Percentiles rank a stretch among this genome's conserved stretches.
These are phyloP conservation scores for Hyperopisus bebe DNA, from an alignment of 2,113 vertebrate species.

Conservation along the genomic window DNA sequence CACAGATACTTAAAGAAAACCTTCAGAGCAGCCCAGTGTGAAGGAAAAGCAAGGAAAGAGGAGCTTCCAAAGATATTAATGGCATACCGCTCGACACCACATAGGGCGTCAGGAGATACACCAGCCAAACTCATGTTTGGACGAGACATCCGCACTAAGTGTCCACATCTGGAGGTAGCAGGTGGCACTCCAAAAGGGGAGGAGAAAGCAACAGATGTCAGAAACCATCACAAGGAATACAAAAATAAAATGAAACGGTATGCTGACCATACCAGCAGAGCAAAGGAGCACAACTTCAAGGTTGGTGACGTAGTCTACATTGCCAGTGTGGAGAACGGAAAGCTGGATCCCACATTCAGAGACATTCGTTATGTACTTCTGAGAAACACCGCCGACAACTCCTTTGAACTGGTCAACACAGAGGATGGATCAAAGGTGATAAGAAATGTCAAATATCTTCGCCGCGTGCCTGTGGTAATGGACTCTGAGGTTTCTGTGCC, in stretches of 20 bases:
- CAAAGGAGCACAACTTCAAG: slow-evolving; percentile 16
- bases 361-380: background rate
- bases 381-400: background rate
- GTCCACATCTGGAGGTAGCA: slow-evolving; percentile 1
- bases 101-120: slow-evolving; percentile 20
- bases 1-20: background rate
- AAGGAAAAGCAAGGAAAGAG: background rate
- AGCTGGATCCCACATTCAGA: slow-evolving; percentile 14
- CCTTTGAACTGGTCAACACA: background rate
- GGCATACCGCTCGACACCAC: slow-evolving; percentile 23
- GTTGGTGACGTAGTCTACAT: slow-evolving; percentile 9
- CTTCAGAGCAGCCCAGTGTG: background rate
- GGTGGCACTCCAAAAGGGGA: background rate
- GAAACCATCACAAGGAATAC: slow-evolving; percentile 15
- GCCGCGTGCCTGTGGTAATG: background rate
- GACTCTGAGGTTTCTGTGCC: background rate
- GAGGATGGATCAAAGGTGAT: background rate
- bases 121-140: slow-evolving; percentile 20
- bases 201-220: background rate
- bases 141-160: slow-evolving; percentile 18
- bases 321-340: slow-evolving; percentile 7
- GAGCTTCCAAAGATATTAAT: background rate
- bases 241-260: slow-evolving; percentile 19
- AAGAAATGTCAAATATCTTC: background rate
- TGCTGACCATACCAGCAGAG: slow-evolving; percentile 18